phyloP scores from a whole-genome alignment of 2,113 vertebrate species.

The Nematolebias whitei region DNA sequence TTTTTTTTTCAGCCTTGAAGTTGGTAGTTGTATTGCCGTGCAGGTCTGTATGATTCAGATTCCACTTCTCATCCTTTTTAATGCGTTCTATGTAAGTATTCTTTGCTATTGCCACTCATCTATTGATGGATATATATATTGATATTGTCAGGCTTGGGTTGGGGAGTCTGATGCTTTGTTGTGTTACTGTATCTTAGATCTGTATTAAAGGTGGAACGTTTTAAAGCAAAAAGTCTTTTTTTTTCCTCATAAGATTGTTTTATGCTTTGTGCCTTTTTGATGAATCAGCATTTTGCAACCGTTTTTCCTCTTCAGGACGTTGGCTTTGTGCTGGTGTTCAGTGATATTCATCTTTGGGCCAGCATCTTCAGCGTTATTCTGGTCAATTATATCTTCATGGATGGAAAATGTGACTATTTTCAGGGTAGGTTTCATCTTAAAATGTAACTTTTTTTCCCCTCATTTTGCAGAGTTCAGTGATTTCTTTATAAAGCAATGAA shows the following conservation, averaged over 20 bases:
- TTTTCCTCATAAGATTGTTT: too few species aligned
- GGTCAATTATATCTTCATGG: constrained; percentile 88
- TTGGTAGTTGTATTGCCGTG: constrained; percentile 88
- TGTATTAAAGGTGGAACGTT: too few species aligned
- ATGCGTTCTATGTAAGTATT: constrained; percentile 85
- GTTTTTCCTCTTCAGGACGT: constrained; percentile 72
- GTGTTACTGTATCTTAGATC: too few species aligned
- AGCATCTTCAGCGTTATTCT: constrained; percentile 90
- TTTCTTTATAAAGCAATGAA: not conserved
- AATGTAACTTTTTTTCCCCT: not conserved
- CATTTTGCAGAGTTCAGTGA: not conserved
- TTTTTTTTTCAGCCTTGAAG: constrained; percentile 82
- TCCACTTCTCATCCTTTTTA: constrained; percentile 89
- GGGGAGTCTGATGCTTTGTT: too few species aligned
- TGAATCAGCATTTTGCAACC: too few species aligned
- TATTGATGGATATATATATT: too few species aligned
- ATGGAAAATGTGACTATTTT: constrained; percentile 90
- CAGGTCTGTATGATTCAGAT: constrained; percentile 95
- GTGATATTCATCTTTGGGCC: constrained; percentile 83
- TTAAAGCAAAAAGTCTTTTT: too few species aligned
- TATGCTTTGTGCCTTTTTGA: too few species aligned
- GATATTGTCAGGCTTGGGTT: too few species aligned
- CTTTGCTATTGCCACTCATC: not conserved
- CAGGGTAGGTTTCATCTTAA: constrained; percentile 76
- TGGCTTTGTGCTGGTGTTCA: constrained; percentile 84